Base-by-base conservation (phyloP, 2,113 vertebrate species). In the Malurus melanocephalus region DNA sequence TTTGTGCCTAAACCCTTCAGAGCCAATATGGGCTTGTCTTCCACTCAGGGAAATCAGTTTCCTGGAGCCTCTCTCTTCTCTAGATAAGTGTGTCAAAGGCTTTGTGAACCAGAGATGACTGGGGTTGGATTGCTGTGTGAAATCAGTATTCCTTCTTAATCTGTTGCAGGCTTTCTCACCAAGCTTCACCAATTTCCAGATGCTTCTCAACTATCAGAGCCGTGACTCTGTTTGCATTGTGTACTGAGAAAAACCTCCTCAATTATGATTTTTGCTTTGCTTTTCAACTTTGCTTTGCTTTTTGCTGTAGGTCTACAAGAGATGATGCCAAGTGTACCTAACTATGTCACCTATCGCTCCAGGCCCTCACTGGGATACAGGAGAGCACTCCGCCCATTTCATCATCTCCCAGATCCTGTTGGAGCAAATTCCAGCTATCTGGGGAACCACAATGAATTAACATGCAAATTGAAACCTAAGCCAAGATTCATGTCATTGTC, bases 381-480 rank as follows among this genome's bases (percentile, higher is more conserved):
- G 5, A 67, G 55, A 86, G 57, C 67, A 90, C 67, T 24, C 69
- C 23, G 10, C 68, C 89, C 89, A 81, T 87, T 89, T 90, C 40
- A 55, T 55, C 85, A 92, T 28, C 81, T 92, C 64, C 72, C 66
- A 67, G 72, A 85, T 87, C 85, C 67, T 93, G 85, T 35, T 9
- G 0, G 85, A 82, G 81, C 85, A 77, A 95, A 93, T 92, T 89
- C 89, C 87, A 93, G 55, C 57, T 77, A 90, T 82, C 75, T 40
- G 60, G 81, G 71, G 85, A 94, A 74, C 67, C 60, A 85, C 79
- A 90, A 23, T 9, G 55, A 87, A 93, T 92, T 95, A 94, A 76
- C 72, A 92, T 85, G 79, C 87, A 94, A 80, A 93, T 62, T 89
- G 85, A 95, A 90, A 80, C 71, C 87, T 73, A 73, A 91, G 56